A percentile compares a stretch with the other conserved stretches of the same genome.
phyloP scores from a whole-genome alignment of 2,113 vertebrate genomes.

The Cyprinus carpio region DNA sequence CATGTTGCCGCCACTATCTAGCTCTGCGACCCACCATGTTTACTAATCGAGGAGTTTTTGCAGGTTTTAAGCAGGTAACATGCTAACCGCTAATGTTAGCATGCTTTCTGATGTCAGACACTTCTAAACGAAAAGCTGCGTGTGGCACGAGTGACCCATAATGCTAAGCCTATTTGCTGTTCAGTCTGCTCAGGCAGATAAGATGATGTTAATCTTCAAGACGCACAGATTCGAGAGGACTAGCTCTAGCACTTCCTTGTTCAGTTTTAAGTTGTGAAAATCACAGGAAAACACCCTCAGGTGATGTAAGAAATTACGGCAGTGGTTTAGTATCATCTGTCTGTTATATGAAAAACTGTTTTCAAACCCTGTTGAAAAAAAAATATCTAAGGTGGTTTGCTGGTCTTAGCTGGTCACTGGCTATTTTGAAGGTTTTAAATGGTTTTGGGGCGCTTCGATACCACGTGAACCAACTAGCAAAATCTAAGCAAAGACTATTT shows the following conservation, averaged over 20 bases:
- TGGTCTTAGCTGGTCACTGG: neutral
- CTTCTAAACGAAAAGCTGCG: neutral
- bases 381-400: neutral
- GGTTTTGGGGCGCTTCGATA: neutral
- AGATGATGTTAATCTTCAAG: neutral
- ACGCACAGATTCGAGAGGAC: neutral
- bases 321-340: neutral
- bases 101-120: neutral
- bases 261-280: neutral
- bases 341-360: neutral
- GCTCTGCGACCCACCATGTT: neutral
- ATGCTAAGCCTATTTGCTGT: neutral
- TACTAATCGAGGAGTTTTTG: neutral
- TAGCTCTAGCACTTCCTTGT: neutral
- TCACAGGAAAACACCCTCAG: constrained; percentile 21
- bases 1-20: neutral
- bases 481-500: too few relatives aligned
- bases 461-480: neutral
- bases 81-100: neutral
- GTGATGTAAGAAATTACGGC: neutral
- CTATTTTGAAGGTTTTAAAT: neutral
- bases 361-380: neutral
- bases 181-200: constrained; percentile 14
- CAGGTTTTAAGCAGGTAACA: neutral
- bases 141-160: neutral